phyloP scores from a whole-genome alignment of 2,113 vertebrate species.

The Calyptommatus sinebrachiatus region DNA sequence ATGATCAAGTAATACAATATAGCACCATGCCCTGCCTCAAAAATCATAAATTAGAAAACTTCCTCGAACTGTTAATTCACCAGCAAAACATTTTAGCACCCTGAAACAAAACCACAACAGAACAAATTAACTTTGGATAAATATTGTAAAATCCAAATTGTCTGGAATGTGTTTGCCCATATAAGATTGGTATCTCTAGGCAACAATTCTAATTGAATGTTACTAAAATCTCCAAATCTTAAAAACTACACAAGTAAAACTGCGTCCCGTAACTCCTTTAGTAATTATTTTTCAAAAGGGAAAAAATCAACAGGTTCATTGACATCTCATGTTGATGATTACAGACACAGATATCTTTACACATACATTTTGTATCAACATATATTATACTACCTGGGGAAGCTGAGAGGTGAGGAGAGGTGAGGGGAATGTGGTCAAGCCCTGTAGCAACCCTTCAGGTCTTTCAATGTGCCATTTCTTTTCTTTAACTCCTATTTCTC shows the following conservation, averaged over 20 bases:
- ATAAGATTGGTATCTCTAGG: background rate
- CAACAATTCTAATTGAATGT: background rate
- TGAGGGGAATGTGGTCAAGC: slow-evolving; percentile 12
- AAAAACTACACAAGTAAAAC: background rate
- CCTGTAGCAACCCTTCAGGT: slow-evolving; percentile 38
- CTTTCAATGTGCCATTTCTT: slow-evolving; percentile 26
- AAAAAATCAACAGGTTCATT: background rate
- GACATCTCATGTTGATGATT: background rate
- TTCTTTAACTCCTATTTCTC: slow-evolving; percentile 31
- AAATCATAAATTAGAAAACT: background rate
- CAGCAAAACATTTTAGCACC: background rate
- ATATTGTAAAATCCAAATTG: background rate
- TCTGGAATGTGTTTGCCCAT: background rate
- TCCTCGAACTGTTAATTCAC: background rate
- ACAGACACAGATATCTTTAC: background rate
- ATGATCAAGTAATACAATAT: background rate
- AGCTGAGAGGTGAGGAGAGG: slow-evolving; percentile 50
- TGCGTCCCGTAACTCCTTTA: background rate
- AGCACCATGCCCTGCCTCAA: background rate
- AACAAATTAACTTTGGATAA: background rate
- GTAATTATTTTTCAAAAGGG: background rate
- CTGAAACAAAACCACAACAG: accelerated
- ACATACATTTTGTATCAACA: background rate
- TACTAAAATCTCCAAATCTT: background rate
- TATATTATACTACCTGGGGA: slow-evolving; percentile 25